Base-by-base conservation (phyloP, 1,140 invertebrate species). In the Nebria ingens region DNA sequence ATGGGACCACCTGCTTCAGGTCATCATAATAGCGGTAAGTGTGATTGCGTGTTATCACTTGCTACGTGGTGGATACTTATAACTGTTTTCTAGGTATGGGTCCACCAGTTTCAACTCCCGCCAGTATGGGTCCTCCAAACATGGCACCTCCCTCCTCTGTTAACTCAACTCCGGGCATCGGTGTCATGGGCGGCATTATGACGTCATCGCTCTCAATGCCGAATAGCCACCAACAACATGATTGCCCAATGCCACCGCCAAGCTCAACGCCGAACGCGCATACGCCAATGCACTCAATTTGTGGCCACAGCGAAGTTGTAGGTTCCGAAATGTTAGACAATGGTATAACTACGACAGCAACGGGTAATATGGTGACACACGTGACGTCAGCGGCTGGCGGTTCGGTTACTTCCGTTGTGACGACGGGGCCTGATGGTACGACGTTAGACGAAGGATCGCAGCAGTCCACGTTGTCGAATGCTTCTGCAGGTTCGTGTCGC, bases 401-500 rank as follows among this genome's bases (percentile, higher is more conserved):
- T 64, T 83, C 85, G 19, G 87, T 89, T 56, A 90, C 87, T n/a
- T 85, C 85, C 49, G 82, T 91, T 53, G 85, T 90, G 61, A 90
- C 88, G 55, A 91, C 89, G 40, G 89, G 89, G 19, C 89, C 89
- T 2, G 89, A 92, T 76, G 89, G 89, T 38, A 81, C 87, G 51
- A 82, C 85, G 20, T 77, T 93, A 56, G 90, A 93, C 71, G 91
- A 93, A 73, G 89, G 86, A 60, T 91, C 87, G 61, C 91, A 93
- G 66, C 91, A 93, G 70, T 93, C 89, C 59, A 93, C 90, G 56
- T 77, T 93, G 54, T 92, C 89, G 51, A 93, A 93, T 73, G 87
- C 89, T 42, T 93, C 90, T 53, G 89, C 87, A 65, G 87, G 87
- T 89, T 68, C 71, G 70, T 66, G 19, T n/a, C n/a, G n/a, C n/a